Evolutionary conservation across 2,888 invertebrate species (phyloP), one percentile per base, ranked within the genome.

Genomic region (Ischnura elegans): DNA sequence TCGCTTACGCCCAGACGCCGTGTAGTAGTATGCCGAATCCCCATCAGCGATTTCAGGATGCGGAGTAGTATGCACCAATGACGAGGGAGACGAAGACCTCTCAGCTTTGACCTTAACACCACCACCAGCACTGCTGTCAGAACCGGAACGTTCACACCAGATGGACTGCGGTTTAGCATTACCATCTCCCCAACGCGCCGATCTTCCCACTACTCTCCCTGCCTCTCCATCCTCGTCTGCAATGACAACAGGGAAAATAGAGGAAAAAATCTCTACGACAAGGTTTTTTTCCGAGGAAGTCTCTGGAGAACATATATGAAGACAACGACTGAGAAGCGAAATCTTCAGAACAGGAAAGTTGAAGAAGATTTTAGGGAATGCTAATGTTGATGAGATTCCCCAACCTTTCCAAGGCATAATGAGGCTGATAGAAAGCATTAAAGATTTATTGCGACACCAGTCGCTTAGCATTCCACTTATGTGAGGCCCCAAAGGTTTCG

Each of bases 201-300:
- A 45, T 86, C 86, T 86, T 46, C 86, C 86, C 45, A 86, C 86
- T 90, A 61, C 61, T 90, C 90, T 90, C 66, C 90, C 90, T 90
- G 90, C 90, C 90, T 90, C 87, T 87, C 87, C 87, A 87, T 87
- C 61, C 90, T 90, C 90, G 90, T 90, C 90, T 90, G 90, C 43
- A 90, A 90, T 90, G 90, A 90, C 61, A 90, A 90, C 90, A 90
- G 90, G 90, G 90, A 90, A 90, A 90, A 55, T 61, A 90, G 90
- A 90, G 43, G 87, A 90, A 90, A 90, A 90, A 90, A 61, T 66
- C 61, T 66, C 61, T 43, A 66, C 61, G 43, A 43, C 25, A 43
- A 90, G 43, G 86, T 45, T n/a, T 86, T 90, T 43, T 43, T 43
- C 76, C 90, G 90, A 66, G 61, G 90, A 90, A 36, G 76, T 76